Conservation (phyloP, 2,888 invertebrate genomes). For the Hypolimnas misippus region DNA sequence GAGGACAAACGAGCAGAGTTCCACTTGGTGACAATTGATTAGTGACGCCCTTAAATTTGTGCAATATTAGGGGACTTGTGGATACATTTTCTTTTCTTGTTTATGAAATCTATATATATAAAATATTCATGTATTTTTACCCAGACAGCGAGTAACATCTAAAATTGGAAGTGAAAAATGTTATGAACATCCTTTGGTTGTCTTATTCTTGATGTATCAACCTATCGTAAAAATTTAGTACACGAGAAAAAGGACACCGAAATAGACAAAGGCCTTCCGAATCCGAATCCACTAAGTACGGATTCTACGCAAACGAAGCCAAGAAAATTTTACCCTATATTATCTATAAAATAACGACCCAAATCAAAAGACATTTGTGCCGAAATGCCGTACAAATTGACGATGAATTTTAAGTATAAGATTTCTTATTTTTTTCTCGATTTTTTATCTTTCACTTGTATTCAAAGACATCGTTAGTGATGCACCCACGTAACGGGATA, state of each 20-base stretch:
- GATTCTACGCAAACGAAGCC: neutral
- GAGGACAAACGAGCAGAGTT: no score
- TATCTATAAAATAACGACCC: neutral
- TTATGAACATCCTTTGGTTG: no score
- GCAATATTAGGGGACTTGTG: no score
- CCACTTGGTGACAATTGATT: no score
- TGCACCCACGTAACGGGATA: constrained; percentile 73
- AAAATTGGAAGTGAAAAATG: no score
- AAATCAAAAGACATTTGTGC: neutral
- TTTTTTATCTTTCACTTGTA: no score
- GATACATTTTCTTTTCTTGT: no score
- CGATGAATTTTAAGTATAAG: constrained; percentile 6
- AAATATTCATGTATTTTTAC: no score
- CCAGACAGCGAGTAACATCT: no score
- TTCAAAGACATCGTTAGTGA: constrained; percentile 45
- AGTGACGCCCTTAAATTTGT: no score
- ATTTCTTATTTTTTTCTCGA: constrained; percentile 16
- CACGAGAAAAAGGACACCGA: neutral
- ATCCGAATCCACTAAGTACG: neutral
- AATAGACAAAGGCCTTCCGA: neutral
- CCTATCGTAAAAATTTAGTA: neutral
- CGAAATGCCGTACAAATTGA: neutral
- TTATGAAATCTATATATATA: no score
- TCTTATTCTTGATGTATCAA: no score
- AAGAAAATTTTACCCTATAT: neutral